Conservation (phyloP, 1,140 invertebrate genomes). For the Heliconius melpomene region DNA sequence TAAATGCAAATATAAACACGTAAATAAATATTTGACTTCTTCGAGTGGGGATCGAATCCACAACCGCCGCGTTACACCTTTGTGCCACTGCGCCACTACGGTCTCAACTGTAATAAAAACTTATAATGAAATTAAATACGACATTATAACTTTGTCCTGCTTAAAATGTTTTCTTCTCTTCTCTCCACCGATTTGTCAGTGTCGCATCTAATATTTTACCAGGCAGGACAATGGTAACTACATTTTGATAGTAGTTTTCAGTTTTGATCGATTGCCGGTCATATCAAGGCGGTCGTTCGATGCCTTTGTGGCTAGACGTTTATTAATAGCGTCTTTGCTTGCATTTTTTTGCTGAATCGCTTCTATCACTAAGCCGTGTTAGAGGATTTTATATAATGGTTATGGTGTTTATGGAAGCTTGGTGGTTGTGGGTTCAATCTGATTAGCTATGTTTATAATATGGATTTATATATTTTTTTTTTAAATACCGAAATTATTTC, state of each 20-base stretch:
- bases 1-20: too few species aligned
- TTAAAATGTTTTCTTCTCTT: conserved; percentile 47
- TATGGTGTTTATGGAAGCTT: not conserved
- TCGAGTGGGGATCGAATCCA: too few species aligned
- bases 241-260: conserved; percentile 73
- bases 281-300: conserved; percentile 44
- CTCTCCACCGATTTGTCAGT: conserved; percentile 63
- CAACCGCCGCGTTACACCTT: too few species aligned
- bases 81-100: too few species aligned
- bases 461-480: too few species aligned
- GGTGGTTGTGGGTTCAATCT: too few species aligned
- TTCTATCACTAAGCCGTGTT: not conserved
- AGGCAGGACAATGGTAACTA: conserved; percentile 69
- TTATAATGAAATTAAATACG: conserved; percentile 5
- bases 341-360: conserved; percentile 13
- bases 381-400: not conserved
- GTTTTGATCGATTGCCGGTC: conserved; percentile 62
- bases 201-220: conserved; percentile 74
- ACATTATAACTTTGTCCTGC: too few species aligned
- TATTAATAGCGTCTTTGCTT: conserved; percentile 1
- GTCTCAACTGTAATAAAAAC: too few species aligned
- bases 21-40: too few species aligned
- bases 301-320: conserved; percentile 3
- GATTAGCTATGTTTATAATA: too few species aligned
- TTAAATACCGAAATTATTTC: too few species aligned